Evolutionary conservation across 1,140 invertebrate species (phyloP).

Genomic region (Ceratina japonica): DNA sequence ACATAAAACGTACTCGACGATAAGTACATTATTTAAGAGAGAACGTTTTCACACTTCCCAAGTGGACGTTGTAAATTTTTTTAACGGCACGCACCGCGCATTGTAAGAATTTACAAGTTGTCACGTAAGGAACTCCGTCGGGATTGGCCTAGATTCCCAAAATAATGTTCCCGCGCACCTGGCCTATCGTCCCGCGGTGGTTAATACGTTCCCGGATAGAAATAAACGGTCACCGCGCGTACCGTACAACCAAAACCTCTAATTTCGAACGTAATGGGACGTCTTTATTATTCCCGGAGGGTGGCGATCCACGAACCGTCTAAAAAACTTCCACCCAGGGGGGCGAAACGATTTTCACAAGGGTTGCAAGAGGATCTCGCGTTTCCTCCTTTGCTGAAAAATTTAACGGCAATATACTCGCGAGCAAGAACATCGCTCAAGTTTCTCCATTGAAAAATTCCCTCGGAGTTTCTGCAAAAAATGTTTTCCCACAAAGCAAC

Average conservation of each 20-base stretch:
- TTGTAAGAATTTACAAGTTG: slow-evolving; percentile 22
- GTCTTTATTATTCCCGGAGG: slow-evolving; percentile 59
- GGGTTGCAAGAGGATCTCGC: slow-evolving; percentile 36
- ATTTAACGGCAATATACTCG: slow-evolving; percentile 52
- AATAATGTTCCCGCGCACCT: slow-evolving; percentile 51
- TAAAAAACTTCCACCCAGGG: slow-evolving; percentile 39
- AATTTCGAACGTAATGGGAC: slow-evolving; percentile 75
- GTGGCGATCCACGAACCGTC: slow-evolving; percentile 32
- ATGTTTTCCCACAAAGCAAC: slow-evolving; percentile 8
- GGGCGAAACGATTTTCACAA: slow-evolving; percentile 40
- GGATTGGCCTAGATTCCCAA: slow-evolving; percentile 34
- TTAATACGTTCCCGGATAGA: slow-evolving; percentile 55
- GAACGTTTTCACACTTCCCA: neutral
- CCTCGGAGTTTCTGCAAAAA: slow-evolving; percentile 17
- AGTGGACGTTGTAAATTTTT: too few relatives aligned
- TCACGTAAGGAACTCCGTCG: slow-evolving; percentile 13
- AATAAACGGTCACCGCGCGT: slow-evolving; percentile 61
- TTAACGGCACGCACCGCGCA: neutral
- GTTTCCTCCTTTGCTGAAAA: slow-evolving; percentile 34
- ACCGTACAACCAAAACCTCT: slow-evolving; percentile 69
- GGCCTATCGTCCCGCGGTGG: slow-evolving; percentile 45
- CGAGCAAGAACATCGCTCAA: slow-evolving; percentile 46
- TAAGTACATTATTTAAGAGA: neutral
- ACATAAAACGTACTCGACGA: neutral
- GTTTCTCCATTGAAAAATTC: neutral